Percentiles rank a stretch among this genome's conserved stretches.
Conservation (phyloP, 2,888 invertebrate genomes). For the Biston stratarius region DNA sequence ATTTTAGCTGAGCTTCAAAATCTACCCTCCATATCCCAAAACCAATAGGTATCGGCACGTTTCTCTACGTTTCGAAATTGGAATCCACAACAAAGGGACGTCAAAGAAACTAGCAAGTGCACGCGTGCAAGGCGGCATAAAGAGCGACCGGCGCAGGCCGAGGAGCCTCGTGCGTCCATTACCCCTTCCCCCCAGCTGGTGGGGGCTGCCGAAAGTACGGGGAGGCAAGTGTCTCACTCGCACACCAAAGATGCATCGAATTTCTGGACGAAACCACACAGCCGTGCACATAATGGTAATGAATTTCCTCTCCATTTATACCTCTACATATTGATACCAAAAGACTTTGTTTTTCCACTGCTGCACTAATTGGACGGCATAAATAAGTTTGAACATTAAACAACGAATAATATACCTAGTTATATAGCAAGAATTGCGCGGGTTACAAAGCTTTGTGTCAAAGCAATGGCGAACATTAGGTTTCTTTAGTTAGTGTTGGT, state of each 20-base stretch:
- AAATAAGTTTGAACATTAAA: no score
- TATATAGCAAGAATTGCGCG: neutral
- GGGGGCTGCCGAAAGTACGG: slow-evolving; percentile 72
- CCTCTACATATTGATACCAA: slow-evolving; percentile 33
- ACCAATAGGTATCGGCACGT: slow-evolving; percentile 58
- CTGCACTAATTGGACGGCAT: slow-evolving; percentile 18
- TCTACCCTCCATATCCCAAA: slow-evolving; percentile 43
- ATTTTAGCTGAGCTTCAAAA: slow-evolving; percentile 3
- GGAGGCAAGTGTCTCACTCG: slow-evolving; percentile 73
- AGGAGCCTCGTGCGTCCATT: slow-evolving; percentile 84
- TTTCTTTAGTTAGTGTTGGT: slow-evolving; percentile 3
- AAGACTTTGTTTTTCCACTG: slow-evolving; percentile 27
- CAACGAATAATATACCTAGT: neutral
- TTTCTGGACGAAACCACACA: slow-evolving; percentile 82
- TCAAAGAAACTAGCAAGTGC: slow-evolving; percentile 84
- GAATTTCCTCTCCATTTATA: slow-evolving; percentile 73
- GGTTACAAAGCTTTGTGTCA: neutral
- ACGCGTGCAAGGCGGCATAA: slow-evolving; percentile 82
- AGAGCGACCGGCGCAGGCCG: slow-evolving; percentile 78
- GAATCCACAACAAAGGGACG: slow-evolving; percentile 81
- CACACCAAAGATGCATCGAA: slow-evolving; percentile 83
- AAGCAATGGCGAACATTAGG: neutral
- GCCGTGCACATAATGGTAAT: slow-evolving; percentile 76
- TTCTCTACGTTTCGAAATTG: slow-evolving; percentile 70
- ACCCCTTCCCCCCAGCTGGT: slow-evolving; percentile 64